Evolutionary conservation across 2,888 invertebrate genomes (phyloP).

Genomic region (Polymixis lichenea): DNA sequence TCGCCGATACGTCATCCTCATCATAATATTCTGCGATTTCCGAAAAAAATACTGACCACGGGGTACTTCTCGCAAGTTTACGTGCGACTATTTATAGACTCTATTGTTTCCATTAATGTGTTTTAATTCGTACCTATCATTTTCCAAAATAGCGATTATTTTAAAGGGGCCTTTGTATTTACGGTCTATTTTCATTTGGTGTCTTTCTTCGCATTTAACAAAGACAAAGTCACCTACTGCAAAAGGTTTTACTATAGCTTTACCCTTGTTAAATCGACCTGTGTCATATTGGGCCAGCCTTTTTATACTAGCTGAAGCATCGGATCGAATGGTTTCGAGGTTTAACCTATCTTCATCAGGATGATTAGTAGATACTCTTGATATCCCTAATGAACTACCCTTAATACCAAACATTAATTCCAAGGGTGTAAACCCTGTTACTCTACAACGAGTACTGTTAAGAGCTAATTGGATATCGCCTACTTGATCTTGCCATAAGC

Average conservation of each 20-base stretch:
- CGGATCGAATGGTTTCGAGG: not conserved
- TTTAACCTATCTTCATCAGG: slow-evolving; percentile 2
- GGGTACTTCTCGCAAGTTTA: slow-evolving; percentile 22
- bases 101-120: slow-evolving; percentile 1
- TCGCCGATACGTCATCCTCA: slow-evolving; percentile 22
- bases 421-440: slow-evolving; percentile 10
- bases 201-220: too few relatives aligned
- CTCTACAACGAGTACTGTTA: slow-evolving; percentile 22
- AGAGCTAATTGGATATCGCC: slow-evolving; percentile 13
- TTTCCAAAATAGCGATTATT: too few relatives aligned
- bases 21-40: slow-evolving; percentile 16
- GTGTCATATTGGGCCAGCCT: not conserved
- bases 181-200: too few relatives aligned
- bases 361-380: not conserved
- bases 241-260: not conserved
- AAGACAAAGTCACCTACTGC: too few relatives aligned
- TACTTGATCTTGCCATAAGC: slow-evolving; percentile 56
- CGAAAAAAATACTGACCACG: not conserved
- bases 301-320: slow-evolving; percentile 9
- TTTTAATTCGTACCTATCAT: too few relatives aligned
- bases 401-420: slow-evolving; percentile 18
- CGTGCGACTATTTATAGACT: slow-evolving; percentile 14
- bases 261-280: slow-evolving; percentile 1
- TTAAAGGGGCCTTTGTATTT: too few relatives aligned
- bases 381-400: slow-evolving; percentile 6